Percentiles rank a stretch among this genome's conserved stretches.
These are phyloP conservation scores for Chloebia gouldiae DNA, from an alignment of 2,113 vertebrate genomes.

Conservation along the genomic window DNA sequence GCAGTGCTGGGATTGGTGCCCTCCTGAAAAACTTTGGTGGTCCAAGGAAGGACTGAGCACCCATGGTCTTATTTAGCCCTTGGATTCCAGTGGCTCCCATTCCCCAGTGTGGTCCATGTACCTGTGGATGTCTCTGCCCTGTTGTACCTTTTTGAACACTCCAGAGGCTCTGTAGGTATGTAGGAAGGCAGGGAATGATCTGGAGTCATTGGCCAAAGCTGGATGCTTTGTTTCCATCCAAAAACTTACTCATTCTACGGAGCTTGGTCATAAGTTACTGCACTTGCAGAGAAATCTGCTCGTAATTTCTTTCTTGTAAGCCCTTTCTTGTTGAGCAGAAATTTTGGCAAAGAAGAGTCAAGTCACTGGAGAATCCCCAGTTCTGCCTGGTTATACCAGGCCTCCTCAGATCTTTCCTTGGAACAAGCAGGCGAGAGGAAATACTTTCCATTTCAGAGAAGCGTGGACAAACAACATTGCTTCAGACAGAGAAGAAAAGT, in stretches of 20 bases:
- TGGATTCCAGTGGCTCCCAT: neutral
- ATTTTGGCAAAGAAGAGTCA: neutral
- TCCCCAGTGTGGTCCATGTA: rapidly evolving
- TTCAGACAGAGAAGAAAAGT: constrained; percentile 53
- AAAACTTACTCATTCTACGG: constrained; percentile 5
- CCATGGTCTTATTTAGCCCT: neutral
- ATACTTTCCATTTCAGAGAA: constrained; percentile 64
- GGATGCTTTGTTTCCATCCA: neutral
- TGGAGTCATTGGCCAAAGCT: neutral
- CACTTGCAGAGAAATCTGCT: constrained; percentile 27
- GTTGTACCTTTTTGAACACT: neutral
- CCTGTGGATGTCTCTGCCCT: neutral
- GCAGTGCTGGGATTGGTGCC: neutral
- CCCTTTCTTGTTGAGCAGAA: constrained; percentile 21
- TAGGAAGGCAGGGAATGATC: neutral
- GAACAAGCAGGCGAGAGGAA: constrained; percentile 30
- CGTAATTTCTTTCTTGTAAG: neutral
- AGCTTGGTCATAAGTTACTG: constrained; percentile 1
- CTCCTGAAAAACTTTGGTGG: neutral
- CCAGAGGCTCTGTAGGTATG: neutral
- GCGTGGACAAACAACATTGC: constrained; percentile 17
- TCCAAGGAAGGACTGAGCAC: neutral
- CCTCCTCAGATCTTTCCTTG: constrained; percentile 51
- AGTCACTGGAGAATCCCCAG: constrained; percentile 48
- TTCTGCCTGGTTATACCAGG: constrained; percentile 55